Evolutionary conservation across 2,113 vertebrate genomes (phyloP).

Genomic region (Ondatra zibethicus): DNA sequence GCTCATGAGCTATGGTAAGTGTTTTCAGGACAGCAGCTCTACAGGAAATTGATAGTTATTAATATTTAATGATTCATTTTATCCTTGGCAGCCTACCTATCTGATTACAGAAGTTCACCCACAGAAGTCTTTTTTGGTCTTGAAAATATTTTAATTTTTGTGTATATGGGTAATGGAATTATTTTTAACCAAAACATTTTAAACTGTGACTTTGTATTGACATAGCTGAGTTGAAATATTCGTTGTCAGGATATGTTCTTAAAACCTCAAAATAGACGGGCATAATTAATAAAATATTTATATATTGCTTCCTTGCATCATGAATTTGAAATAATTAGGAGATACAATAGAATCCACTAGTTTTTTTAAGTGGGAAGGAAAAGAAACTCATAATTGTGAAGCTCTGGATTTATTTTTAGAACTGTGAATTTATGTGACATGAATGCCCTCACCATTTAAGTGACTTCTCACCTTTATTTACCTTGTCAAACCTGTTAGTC

Average conservation of each 20-base stretch:
- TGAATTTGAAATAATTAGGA: constrained; percentile 57
- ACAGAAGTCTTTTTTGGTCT: constrained; percentile 52
- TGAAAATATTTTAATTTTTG: constrained; percentile 64
- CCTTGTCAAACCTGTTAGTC: constrained; percentile 35
- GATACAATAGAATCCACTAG: constrained; percentile 25
- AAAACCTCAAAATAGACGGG: constrained; percentile 41
- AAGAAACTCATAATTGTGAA: constrained; percentile 18
- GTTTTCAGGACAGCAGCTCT: constrained; percentile 62
- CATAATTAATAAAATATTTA: constrained; percentile 71
- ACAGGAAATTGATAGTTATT: constrained; percentile 74
- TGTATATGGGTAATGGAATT: constrained; percentile 50
- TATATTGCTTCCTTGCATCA: constrained; percentile 61
- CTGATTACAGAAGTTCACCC: constrained; percentile 48
- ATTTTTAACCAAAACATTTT: constrained; percentile 72
- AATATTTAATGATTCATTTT: constrained; percentile 79
- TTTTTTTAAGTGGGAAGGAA: neutral
- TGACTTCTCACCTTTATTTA: constrained; percentile 64
- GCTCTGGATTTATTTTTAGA: constrained; percentile 38
- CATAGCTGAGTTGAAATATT: constrained; percentile 65
- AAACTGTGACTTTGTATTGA: constrained; percentile 53
- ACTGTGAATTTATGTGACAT: constrained; percentile 33
- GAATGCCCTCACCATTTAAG: constrained; percentile 1
- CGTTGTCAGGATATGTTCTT: constrained; percentile 55
- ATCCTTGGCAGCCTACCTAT: constrained; percentile 51
- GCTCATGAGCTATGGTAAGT: constrained; percentile 49